Conservation (phyloP, 2,888 invertebrate genomes). For the Mamestra brassicae region DNA sequence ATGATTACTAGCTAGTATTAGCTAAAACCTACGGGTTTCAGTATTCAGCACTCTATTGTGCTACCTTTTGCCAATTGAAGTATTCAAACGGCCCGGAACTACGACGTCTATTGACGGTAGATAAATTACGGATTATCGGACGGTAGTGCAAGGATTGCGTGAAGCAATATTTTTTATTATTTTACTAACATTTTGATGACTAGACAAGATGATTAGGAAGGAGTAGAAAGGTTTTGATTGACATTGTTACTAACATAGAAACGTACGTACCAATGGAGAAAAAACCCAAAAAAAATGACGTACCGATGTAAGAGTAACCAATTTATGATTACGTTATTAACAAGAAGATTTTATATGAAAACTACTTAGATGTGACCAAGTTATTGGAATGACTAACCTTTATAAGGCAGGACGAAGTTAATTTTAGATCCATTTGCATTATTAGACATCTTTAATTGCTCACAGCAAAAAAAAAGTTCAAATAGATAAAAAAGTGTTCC, state of each 20-base stretch:
- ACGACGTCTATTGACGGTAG: conserved; percentile 55
- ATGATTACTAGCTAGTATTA: conserved; percentile 58
- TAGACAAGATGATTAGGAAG: conserved; percentile 60
- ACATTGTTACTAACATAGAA: conserved; percentile 74
- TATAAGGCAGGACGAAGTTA: conserved; percentile 55
- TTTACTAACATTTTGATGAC: conserved; percentile 73
- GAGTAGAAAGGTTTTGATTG: conserved; percentile 64
- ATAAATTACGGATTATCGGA: conserved; percentile 47
- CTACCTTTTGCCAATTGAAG: conserved; percentile 61
- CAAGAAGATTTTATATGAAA: conserved; percentile 51
- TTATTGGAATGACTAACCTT: conserved; percentile 53
- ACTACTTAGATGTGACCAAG: conserved; percentile 46
- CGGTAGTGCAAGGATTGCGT: conserved; percentile 69
- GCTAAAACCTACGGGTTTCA: conserved; percentile 53
- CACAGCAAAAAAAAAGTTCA: conserved; percentile 82
- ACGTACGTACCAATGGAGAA: conserved; percentile 57
- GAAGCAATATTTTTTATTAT: conserved; percentile 74
- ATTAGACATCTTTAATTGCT: conserved; percentile 79
- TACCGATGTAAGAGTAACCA: conserved; percentile 54
- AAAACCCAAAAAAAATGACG: conserved; percentile 49
- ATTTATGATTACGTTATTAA: conserved; percentile 56
- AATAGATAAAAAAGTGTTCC: conserved; percentile 81
- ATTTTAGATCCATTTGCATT: conserved; percentile 61
- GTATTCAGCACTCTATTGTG: conserved; percentile 62
- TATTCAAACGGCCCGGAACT: conserved; percentile 58